Evolutionary conservation across 2,797 vertebrate genomes (phyloP).

Genomic region (Petrocephalus schoutedeni): DNA sequence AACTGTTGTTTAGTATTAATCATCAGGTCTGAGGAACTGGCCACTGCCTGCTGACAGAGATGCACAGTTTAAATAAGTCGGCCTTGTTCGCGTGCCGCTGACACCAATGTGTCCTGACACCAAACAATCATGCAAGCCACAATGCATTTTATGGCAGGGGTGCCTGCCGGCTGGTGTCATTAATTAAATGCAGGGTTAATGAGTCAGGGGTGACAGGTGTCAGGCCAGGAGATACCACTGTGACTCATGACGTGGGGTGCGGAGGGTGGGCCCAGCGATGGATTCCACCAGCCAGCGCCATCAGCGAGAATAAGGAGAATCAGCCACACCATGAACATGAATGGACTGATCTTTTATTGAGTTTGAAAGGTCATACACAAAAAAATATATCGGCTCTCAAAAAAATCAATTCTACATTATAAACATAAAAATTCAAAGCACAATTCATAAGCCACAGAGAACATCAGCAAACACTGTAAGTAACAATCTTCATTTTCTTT

Average conservation of each 20-base stretch:
- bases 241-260: constrained; percentile 46
- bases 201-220: constrained; percentile 18
- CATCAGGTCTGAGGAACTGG: background rate
- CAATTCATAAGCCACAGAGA: background rate
- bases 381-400: constrained; percentile 1
- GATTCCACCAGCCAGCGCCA: background rate
- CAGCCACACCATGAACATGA: background rate
- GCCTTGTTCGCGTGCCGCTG: background rate
- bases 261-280: background rate
- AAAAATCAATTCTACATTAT: background rate
- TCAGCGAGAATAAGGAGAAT: background rate
- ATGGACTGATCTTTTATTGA: constrained; percentile 10
- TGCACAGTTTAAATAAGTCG: constrained; percentile 16
- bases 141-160: constrained; percentile 15
- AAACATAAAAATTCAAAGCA: background rate
- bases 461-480: background rate
- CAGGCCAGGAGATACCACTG: constrained; percentile 25
- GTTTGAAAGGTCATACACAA: constrained; percentile 5
- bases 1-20: background rate
- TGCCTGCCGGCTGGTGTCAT: background rate
- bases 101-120: constrained; percentile 44
- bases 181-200: constrained; percentile 27
- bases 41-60: background rate
- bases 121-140: constrained; percentile 36
- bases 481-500: background rate